Evolutionary conservation across 2,113 vertebrate species (phyloP).

Genomic region (Pimephales promelas): DNA sequence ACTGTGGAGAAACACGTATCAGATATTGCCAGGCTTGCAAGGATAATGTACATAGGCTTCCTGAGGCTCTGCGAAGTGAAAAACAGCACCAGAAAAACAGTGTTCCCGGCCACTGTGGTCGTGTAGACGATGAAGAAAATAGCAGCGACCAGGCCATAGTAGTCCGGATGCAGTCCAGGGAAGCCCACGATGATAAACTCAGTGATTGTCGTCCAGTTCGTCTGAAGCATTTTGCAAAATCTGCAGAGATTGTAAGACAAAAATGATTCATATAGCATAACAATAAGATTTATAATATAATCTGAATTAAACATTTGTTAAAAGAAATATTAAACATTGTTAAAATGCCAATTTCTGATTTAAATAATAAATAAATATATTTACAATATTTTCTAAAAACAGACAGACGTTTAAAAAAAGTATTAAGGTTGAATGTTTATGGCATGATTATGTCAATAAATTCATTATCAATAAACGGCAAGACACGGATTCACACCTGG

Average conservation of each 20-base stretch:
- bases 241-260: slow-evolving; percentile 1
- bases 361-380: too few species aligned
- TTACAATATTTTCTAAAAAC: neutral
- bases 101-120: slow-evolving; percentile 55
- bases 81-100: slow-evolving; percentile 57
- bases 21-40: slow-evolving; percentile 62
- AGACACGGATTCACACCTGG: neutral
- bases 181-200: slow-evolving; percentile 65
- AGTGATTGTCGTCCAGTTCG: slow-evolving; percentile 40
- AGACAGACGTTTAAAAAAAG: neutral
- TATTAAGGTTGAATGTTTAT: too few species aligned
- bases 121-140: slow-evolving; percentile 61
- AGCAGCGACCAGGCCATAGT: slow-evolving; percentile 52
- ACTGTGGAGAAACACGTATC: slow-evolving; percentile 62
- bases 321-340: neutral
- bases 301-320: neutral
- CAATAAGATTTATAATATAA: neutral
- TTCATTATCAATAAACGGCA: neutral
- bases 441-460: neutral
- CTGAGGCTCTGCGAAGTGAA: slow-evolving; percentile 57
- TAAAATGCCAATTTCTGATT: too few species aligned
- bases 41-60: slow-evolving; percentile 66
- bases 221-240: slow-evolving; percentile 53
- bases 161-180: slow-evolving; percentile 54
- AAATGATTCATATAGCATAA: neutral